Percentiles rank a stretch among this genome's conserved stretches.
Evolutionary conservation across 2,888 invertebrate species (phyloP).

Genomic region (Zele albiditarsus): DNA sequence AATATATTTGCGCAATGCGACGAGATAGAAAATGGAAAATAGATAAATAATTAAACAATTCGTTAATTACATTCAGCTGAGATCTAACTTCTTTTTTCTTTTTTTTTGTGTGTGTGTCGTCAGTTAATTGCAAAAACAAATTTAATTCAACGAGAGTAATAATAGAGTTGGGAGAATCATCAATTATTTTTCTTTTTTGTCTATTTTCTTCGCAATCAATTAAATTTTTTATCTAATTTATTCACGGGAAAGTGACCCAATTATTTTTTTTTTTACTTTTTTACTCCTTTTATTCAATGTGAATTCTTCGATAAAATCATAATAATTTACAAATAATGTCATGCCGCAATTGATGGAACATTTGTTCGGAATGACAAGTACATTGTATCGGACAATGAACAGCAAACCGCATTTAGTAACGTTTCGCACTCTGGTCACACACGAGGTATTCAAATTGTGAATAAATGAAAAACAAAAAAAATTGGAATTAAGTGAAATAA

Average conservation of each 20-base stretch:
- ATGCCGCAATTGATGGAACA: not conserved
- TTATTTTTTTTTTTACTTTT: not conserved
- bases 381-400: no score
- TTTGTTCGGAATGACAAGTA: not conserved
- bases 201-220: no score
- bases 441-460: no score
- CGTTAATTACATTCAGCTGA: not conserved
- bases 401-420: no score
- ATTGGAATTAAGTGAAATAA: slow-evolving; percentile 24
- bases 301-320: not conserved
- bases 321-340: slow-evolving; percentile 40
- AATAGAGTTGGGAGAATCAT: no score
- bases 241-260: slow-evolving; percentile 22
- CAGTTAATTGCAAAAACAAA: no score
- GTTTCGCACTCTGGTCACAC: no score
- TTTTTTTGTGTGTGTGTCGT: no score
- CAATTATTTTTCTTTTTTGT: no score
- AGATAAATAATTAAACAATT: not conserved
- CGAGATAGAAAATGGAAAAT: not conserved
- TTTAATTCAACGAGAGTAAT: no score
- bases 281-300: slow-evolving; percentile 29
- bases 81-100: not conserved
- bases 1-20: slow-evolving; percentile 7
- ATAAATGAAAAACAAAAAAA: not conserved
- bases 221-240: not conserved